These are phyloP conservation scores for Rhynchonycteris naso DNA, from an alignment of 2,797 vertebrate species.

Conservation along the genomic window DNA sequence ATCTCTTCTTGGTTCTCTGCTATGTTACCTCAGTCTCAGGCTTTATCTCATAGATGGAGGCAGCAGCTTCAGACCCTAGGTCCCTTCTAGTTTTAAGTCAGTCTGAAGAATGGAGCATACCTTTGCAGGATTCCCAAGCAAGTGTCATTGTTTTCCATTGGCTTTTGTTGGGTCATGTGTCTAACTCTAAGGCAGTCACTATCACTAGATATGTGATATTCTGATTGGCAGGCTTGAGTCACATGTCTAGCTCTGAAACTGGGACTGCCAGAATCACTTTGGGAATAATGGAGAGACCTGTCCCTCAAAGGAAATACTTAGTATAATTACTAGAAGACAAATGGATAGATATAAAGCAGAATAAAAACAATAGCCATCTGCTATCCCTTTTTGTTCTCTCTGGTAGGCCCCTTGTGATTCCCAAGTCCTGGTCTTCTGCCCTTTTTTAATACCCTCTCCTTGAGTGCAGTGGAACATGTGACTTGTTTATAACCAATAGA, in stretches of 20 bases:
- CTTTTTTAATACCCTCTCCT: not conserved
- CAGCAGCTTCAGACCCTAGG: not conserved
- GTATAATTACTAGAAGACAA: not conserved
- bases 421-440: not conserved
- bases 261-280: not conserved
- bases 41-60: not conserved
- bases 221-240: not conserved
- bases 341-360: not conserved
- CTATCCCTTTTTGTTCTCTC: not conserved
- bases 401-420: not conserved
- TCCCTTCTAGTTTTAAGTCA: slow-evolving; percentile 20
- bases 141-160: not conserved
- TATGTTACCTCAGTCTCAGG: not conserved
- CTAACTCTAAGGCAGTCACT: not conserved
- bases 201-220: not conserved
- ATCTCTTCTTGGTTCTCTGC: not conserved
- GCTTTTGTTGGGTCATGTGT: not conserved
- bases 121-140: not conserved
- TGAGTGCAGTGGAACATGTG: not conserved
- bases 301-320: not conserved
- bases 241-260: not conserved
- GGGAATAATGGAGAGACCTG: not conserved
- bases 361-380: not conserved
- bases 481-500: slow-evolving; percentile 1
- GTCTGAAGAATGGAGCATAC: not conserved